Evolutionary conservation across 2,888 invertebrate genomes (phyloP), one percentile per base, ranked within the genome.

Genomic region (Apantesis nais): DNA sequence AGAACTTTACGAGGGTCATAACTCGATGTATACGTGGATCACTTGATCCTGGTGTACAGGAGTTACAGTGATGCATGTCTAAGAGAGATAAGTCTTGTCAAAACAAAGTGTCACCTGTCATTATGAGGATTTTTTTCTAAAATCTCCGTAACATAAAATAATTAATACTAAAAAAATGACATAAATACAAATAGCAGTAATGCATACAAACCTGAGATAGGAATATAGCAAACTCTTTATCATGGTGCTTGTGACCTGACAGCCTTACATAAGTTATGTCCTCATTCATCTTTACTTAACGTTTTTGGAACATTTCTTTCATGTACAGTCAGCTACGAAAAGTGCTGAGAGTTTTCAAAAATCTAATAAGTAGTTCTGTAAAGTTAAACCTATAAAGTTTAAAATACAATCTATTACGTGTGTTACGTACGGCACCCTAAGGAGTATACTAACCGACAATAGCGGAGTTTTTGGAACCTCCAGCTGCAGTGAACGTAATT

Each of bases 271-370:
- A 25, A 25, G n/a, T 41, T 62, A 25, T 41, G 39, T 62, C 25
- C 9, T 31, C 34, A 39, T 62, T 41, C 62, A 62, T 62, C 39
- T 25, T 62, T 62, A 41, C 62, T 25, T 41, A 16, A 62, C 62
- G n/a, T 52, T 52, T n/a, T 52, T 52, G 37, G 25, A 62, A 62
- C 39, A 62, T 62, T 39, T 39, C 48, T 11, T 52, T n/a, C 9
- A 11, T n/a, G 52, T 52, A 52, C 52, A 52, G 52, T 52, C 11
- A 55, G 55, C 55, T 25, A 55, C 11, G 12, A 55, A 55, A 55
- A 25, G 11, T 4, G 25, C 12, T 55, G 12, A 55, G 25, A 4
- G 12, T 5, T 55, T n/a, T 52, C 11, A n/a, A 52, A 52, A 25
- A 55, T 14, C 12, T 14, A 55, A 52, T 48, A n/a, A 22, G 9